Evolutionary conservation across 2,888 invertebrate genomes (phyloP).

Genomic region (Antheraea assamensis): DNA sequence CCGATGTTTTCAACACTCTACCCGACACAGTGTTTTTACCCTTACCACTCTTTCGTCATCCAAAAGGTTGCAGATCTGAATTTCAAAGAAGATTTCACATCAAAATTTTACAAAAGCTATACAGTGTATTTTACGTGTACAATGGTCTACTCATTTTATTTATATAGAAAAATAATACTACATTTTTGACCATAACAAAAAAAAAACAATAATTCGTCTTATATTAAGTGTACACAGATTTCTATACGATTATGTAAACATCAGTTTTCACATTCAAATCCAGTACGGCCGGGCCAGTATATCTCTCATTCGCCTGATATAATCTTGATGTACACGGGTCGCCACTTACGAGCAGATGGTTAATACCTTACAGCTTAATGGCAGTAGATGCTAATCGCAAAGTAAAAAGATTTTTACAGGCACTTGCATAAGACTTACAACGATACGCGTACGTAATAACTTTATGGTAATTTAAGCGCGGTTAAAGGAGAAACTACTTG

Average conservation of each 20-base stretch:
- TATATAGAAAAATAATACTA: too few relatives aligned
- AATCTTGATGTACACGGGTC: conserved; percentile 20
- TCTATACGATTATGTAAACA: background rate
- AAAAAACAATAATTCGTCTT: background rate
- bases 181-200: too few relatives aligned
- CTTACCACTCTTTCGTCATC: too few relatives aligned
- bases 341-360: conserved; percentile 9
- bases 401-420: conserved; percentile 23
- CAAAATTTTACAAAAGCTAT: too few relatives aligned
- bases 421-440: conserved; percentile 20
- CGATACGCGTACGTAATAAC: conserved; percentile 14
- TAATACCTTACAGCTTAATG: conserved; percentile 21
- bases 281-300: conserved; percentile 18
- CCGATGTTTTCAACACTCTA: too few relatives aligned
- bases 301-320: conserved; percentile 18
- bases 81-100: too few relatives aligned
- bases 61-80: too few relatives aligned
- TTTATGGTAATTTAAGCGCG: conserved; percentile 12
- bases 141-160: too few relatives aligned
- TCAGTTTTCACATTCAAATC: conserved; percentile 14
- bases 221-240: background rate
- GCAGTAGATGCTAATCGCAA: conserved; percentile 24
- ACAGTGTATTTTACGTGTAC: too few relatives aligned
- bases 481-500: conserved; percentile 28
- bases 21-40: too few relatives aligned